Evolutionary conservation across 2,113 vertebrate species (phyloP).

Genomic region (Poecilia latipinna): DNA sequence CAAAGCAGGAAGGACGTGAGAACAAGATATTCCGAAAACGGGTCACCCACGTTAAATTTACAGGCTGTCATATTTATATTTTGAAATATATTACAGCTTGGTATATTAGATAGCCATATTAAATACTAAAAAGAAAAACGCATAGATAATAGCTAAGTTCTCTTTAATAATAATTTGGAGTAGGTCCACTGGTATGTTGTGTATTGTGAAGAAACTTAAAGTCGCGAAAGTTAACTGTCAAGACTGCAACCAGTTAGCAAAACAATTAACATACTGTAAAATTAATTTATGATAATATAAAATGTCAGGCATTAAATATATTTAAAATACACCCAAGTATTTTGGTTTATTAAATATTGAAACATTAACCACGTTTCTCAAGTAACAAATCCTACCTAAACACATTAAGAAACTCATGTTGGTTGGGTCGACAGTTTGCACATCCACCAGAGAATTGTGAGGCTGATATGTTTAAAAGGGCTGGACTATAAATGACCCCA

Average conservation of each 20-base stretch:
- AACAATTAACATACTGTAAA: neutral
- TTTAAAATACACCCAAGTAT: neutral
- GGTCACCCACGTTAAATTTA: neutral
- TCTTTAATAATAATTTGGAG: too few species aligned
- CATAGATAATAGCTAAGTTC: too few species aligned
- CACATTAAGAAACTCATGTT: neutral
- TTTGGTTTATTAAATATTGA: too few species aligned
- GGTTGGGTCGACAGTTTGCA: neutral
- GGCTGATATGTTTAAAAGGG: neutral
- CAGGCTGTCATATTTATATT: too few species aligned
- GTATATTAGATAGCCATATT: too few species aligned
- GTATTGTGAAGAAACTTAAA: neutral
- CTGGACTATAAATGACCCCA: neutral
- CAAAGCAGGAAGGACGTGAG: neutral
- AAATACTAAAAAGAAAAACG: too few species aligned
- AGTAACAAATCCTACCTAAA: neutral
- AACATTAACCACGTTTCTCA: neutral
- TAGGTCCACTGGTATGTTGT: too few species aligned
- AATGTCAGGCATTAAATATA: neutral
- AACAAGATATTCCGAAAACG: conserved; percentile 17
- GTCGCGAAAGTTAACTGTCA: neutral
- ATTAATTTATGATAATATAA: neutral
- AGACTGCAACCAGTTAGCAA: neutral
- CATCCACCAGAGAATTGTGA: too few species aligned
- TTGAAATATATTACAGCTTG: too few species aligned